A percentile compares a stretch with the other conserved stretches of the same genome.
These are phyloP conservation scores for Cotesia glomerata DNA, from an alignment of 1,140 invertebrate genomes.

Conservation along the genomic window DNA sequence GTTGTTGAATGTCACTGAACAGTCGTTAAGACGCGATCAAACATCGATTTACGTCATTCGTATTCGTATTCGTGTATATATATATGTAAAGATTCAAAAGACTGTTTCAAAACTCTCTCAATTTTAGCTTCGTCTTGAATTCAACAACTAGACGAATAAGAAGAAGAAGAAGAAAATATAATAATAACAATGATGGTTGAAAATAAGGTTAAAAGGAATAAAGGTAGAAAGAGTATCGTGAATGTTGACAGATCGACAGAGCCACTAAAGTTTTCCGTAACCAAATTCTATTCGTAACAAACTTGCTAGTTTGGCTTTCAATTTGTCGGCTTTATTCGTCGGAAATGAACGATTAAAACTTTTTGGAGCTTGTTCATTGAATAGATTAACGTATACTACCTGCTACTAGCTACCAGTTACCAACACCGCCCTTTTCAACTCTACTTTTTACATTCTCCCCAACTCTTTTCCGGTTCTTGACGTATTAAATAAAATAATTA, in stretches of 20 bases:
- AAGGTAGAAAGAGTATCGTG: neutral
- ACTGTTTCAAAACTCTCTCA: no score
- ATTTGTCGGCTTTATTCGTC: constrained; percentile 41
- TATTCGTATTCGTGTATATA: neutral
- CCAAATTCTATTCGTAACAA: constrained; percentile 31
- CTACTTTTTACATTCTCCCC: no score
- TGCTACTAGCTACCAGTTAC: no score
- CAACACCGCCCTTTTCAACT: no score
- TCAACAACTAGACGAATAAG: no score
- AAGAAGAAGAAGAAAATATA: no score
- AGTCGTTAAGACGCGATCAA: constrained; percentile 7
- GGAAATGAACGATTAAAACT: constrained; percentile 45
- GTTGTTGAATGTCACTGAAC: no score
- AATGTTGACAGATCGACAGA: constrained; percentile 28
- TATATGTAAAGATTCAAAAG: neutral
- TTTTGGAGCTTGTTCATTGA: constrained; percentile 26
- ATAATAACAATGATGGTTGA: no score
- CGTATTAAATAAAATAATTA: no score
- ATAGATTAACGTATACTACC: constrained; percentile 7
- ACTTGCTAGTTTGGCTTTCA: constrained; percentile 45
- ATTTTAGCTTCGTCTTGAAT: no score
- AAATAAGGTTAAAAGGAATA: no score
- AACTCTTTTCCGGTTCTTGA: no score
- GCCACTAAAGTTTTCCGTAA: constrained; percentile 21
- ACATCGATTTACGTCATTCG: constrained; percentile 26